Evolutionary conservation across 2,888 invertebrate genomes (phyloP).

Genomic region (Drosophila pseudotakahashii): DNA sequence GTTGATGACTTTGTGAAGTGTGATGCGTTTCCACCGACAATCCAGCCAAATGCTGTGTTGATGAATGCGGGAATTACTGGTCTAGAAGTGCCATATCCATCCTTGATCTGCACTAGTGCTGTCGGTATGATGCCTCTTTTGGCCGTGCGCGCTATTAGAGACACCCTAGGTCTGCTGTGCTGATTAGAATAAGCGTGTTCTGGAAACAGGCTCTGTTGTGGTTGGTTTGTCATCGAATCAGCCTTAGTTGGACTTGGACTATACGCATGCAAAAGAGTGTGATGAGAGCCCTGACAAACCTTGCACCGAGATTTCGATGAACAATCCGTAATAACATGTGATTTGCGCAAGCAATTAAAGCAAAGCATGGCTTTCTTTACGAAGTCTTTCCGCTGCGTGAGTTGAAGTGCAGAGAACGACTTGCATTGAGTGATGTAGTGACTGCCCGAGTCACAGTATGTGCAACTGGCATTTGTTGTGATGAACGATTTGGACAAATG

Average conservation of each 20-base stretch:
- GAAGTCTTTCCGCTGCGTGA: neutral
- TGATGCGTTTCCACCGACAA: neutral
- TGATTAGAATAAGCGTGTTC: neutral
- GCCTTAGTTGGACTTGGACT: neutral
- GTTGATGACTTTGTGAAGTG: neutral
- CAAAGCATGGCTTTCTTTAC: too few species aligned
- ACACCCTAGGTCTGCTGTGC: too few species aligned
- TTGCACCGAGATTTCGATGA: too few species aligned
- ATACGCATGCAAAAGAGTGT: neutral
- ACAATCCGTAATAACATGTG: too few species aligned
- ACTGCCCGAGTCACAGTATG: slow-evolving; percentile 1
- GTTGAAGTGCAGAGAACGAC: neutral
- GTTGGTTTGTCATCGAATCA: too few species aligned
- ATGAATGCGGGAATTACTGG: neutral
- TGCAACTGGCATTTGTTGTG: neutral
- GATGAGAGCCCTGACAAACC: neutral
- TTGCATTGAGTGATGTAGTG: neutral
- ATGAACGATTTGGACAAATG: neutral
- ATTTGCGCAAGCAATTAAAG: too few species aligned
- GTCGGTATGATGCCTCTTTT: too few species aligned
- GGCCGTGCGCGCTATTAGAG: neutral
- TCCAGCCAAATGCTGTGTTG: neutral
- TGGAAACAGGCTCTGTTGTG: neutral
- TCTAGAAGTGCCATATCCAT: neutral
- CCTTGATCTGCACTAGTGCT: neutral